These are phyloP conservation scores for Macroramphosus scolopax DNA, from an alignment of 2,797 vertebrate genomes.

Conservation along the genomic window DNA sequence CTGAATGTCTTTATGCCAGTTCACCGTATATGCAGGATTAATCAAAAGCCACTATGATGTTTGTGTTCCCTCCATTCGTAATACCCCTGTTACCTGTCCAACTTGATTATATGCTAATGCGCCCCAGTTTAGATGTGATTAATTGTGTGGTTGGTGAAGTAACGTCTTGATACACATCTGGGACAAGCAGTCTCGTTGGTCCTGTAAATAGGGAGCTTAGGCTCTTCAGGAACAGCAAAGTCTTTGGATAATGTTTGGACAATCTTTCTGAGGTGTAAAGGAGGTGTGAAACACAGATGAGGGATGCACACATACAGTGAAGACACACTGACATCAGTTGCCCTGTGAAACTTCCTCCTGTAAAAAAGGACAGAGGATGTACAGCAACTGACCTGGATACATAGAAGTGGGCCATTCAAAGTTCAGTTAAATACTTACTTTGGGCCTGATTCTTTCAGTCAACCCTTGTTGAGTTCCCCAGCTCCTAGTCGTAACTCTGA, in stretches of 20 bases:
- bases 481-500: not conserved
- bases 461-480: not conserved
- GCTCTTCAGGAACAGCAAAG: too few species aligned
- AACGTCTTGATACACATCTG: conserved; percentile 23
- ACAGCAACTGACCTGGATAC: conserved; percentile 8
- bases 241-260: too few species aligned
- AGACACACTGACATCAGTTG: not conserved
- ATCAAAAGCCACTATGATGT: conserved; percentile 36
- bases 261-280: too few species aligned
- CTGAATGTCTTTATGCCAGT: conserved; percentile 26
- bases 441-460: not conserved
- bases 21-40: conserved; percentile 25
- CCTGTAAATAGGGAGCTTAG: too few species aligned
- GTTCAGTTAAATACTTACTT: conserved; percentile 7
- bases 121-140: conserved; percentile 41
- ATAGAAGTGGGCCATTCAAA: conserved; percentile 9
- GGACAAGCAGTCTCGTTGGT: conserved; percentile 20
- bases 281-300: too few species aligned
- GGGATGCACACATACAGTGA: too few species aligned
- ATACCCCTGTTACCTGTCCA: conserved; percentile 11
- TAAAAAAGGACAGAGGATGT: too few species aligned
- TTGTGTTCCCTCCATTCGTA: conserved; percentile 25
- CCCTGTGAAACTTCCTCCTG: not conserved
- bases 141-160: conserved; percentile 22
- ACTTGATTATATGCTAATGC: conserved; percentile 56